Conservation (phyloP, 1,140 invertebrate species). For the Phenacoccus solenopsis region DNA sequence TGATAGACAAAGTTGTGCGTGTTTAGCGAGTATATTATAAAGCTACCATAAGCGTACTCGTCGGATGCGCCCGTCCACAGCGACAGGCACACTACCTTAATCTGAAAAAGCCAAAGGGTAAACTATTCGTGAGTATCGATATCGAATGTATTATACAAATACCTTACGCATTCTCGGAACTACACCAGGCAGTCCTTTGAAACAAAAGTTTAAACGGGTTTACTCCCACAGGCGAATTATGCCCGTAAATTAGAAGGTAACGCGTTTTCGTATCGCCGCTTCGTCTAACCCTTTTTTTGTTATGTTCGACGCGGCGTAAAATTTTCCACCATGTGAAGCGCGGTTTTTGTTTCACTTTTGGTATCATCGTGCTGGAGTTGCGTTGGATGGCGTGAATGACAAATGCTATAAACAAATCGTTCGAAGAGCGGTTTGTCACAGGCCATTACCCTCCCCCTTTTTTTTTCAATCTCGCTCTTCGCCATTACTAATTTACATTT, state of each 20-base stretch:
- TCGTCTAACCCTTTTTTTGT: no score
- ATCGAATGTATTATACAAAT: not conserved
- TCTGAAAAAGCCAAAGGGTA: not conserved
- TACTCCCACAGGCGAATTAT: not conserved
- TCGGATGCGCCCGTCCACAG: not conserved
- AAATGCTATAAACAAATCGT: no score
- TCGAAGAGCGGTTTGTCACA: not conserved
- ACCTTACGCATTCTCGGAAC: not conserved
- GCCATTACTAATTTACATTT: no score
- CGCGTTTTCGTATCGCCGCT: no score
- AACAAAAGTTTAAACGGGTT: not conserved
- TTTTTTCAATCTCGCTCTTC: no score
- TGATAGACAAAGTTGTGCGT: constrained; percentile 1
- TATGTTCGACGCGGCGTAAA: no score
- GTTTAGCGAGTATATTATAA: not conserved
- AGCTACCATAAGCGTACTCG: not conserved
- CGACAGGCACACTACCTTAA: not conserved
- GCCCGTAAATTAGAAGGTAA: not conserved
- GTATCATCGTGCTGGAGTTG: no score
- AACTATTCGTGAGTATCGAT: not conserved
- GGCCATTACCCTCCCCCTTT: not conserved
- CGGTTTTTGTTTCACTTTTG: not conserved
- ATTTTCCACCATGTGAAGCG: no score
- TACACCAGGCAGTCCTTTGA: not conserved
- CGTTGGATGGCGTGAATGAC: no score